Percentiles rank a stretch among this genome's conserved stretches.
phyloP scores from a whole-genome alignment of 2,797 vertebrate genomes.

The Pseudochirops corinnae region DNA sequence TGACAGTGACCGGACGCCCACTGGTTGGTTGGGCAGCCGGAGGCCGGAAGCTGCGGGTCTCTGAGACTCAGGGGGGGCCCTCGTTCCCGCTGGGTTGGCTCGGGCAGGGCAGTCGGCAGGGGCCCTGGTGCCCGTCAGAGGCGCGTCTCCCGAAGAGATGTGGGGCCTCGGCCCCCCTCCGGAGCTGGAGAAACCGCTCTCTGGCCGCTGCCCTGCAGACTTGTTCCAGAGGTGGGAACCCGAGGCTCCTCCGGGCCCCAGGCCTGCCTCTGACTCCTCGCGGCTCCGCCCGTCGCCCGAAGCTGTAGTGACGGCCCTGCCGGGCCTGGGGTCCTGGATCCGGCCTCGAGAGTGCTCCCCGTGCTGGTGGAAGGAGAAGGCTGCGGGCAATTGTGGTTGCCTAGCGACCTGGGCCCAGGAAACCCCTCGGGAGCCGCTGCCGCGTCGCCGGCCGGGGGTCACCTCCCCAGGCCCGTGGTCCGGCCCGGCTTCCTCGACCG shows the following conservation, averaged over 20 bases:
- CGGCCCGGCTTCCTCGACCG: not conserved
- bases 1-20: no score
- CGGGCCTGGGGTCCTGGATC: not conserved
- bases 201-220: fast-evolving
- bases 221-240: no score
- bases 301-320: not conserved
- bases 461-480: not conserved
- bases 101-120: not conserved
- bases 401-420: not conserved
- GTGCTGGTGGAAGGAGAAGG: not conserved
- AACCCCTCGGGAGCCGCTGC: not conserved
- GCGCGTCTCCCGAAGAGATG: not conserved
- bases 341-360: not conserved
- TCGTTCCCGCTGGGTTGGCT: not conserved
- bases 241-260: not conserved
- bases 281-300: not conserved
- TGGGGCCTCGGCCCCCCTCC: not conserved
- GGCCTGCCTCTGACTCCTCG: not conserved
- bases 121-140: not conserved
- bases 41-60: not conserved
- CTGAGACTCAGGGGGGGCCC: not conserved
- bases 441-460: not conserved
- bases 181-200: not conserved
- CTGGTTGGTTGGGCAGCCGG: not conserved
- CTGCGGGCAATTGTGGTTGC: not conserved